Percentiles rank a stretch among this genome's conserved stretches.
phyloP scores from a whole-genome alignment of 2,797 vertebrate genomes.

The Rhinichthys osculus region DNA sequence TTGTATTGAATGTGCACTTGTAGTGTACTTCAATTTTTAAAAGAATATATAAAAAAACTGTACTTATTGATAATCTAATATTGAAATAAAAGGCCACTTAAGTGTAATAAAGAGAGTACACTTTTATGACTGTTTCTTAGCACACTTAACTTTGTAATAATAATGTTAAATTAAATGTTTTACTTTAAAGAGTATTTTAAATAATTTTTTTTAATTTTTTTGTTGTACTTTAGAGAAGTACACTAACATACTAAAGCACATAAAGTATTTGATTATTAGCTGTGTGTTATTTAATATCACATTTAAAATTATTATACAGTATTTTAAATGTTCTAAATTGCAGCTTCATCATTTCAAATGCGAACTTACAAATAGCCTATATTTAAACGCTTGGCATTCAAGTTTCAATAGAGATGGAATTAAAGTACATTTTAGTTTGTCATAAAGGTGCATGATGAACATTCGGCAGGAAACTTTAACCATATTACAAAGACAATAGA shows the following conservation, averaged over 20 bases:
- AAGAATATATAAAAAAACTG: neutral
- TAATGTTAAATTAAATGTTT: neutral
- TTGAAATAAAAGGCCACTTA: neutral
- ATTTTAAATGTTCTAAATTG: no score
- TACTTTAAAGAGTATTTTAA: neutral
- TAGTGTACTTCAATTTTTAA: neutral
- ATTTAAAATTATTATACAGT: no score
- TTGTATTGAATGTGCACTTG: neutral
- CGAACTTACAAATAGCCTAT: neutral
- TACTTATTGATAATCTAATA: neutral
- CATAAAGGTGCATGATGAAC: neutral
- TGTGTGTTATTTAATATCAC: no score
- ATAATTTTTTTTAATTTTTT: neutral
- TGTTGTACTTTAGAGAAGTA: neutral
- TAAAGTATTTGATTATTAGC: no score
- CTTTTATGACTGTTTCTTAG: no score
- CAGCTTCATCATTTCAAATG: neutral
- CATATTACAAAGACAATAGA: neutral
- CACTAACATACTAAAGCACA: no score
- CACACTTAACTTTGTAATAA: no score
- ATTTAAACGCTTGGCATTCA: neutral
- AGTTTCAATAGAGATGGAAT: neutral
- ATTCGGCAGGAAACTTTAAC: neutral
- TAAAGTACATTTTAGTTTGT: neutral
- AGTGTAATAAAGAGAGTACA: no score